These are phyloP conservation scores for Nycticebus coucang DNA, from an alignment of 2,113 vertebrate genomes.

Conservation along the genomic window DNA sequence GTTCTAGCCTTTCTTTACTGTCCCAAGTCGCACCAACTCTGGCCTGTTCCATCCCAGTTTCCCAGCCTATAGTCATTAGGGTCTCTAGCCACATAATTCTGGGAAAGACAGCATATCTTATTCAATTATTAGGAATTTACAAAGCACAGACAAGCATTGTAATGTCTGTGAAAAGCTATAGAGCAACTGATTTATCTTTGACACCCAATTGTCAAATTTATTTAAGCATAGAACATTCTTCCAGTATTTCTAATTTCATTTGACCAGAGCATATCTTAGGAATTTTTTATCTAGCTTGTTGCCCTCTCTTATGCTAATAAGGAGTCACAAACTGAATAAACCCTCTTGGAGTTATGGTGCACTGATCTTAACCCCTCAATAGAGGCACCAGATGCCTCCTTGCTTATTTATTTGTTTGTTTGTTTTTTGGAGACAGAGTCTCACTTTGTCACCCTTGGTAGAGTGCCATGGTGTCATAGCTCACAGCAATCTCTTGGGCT, in stretches of 20 bases:
- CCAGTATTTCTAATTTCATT: neutral
- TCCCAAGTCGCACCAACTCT: neutral
- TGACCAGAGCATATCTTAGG: neutral
- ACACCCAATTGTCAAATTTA: neutral
- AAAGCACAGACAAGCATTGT: rapidly evolving
- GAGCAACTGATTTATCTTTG: neutral
- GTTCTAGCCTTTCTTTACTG: neutral
- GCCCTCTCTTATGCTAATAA: neutral
- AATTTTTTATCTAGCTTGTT: neutral
- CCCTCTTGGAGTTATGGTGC: neutral
- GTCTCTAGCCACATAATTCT: neutral
- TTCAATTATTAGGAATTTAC: neutral
- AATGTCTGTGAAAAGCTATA: neutral
- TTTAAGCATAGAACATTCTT: neutral
- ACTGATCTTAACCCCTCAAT: neutral
- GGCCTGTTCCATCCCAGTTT: neutral
- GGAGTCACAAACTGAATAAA: neutral
- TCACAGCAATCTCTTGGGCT: too few relatives aligned
- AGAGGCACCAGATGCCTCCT: neutral
- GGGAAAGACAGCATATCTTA: neutral
- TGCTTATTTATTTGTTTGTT: too few relatives aligned
- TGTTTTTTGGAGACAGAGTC: too few relatives aligned
- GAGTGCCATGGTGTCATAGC: too few relatives aligned
- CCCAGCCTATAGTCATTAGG: neutral
- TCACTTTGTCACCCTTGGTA: too few relatives aligned